Conservation (phyloP, 92 coral and sea anemone species). For the Metridium senile region DNA sequence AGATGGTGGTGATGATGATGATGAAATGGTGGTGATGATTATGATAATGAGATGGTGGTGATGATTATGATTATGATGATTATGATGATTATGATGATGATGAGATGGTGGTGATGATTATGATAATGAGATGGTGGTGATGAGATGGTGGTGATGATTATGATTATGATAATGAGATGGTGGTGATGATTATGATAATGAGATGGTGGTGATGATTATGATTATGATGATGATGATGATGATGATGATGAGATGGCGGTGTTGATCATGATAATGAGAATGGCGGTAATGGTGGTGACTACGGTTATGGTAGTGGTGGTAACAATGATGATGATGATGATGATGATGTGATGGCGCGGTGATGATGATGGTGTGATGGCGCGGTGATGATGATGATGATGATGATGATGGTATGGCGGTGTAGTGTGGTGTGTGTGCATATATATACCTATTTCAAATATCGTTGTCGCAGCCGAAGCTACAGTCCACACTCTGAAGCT, state of each 20-base stretch:
- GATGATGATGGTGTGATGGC: too few relatives aligned
- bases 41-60: slow-evolving; percentile 12
- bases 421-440: too few relatives aligned
- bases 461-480: too few relatives aligned
- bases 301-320: neutral
- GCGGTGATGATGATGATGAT: too few relatives aligned
- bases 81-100: too few relatives aligned
- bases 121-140: too few relatives aligned
- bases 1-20: neutral
- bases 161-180: neutral
- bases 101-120: too few relatives aligned
- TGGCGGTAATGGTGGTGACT: slow-evolving; percentile 13
- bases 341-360: neutral
- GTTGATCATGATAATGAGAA: neutral
- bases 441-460: too few relatives aligned
- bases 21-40: neutral
- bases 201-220: neutral
- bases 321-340: slow-evolving; percentile 17
- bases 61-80: neutral
- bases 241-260: neutral
- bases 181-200: neutral
- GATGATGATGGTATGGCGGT: too few relatives aligned
- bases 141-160: neutral
- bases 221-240: too few relatives aligned
- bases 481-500: too few relatives aligned